These are phyloP conservation scores for Mugil cephalus DNA, from an alignment of 2,113 vertebrate genomes.

Conservation along the genomic window DNA sequence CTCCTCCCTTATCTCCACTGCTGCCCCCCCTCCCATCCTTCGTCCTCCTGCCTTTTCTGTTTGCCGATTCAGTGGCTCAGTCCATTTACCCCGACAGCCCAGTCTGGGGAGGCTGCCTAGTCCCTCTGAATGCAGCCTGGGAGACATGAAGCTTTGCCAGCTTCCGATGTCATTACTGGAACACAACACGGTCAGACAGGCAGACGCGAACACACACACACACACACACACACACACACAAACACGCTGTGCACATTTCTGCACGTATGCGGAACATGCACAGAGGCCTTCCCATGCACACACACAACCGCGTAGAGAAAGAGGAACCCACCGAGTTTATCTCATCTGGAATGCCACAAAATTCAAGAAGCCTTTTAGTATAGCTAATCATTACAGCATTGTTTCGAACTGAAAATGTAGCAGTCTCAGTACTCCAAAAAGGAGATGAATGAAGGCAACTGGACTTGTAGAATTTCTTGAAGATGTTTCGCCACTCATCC, in stretches of 20 bases:
- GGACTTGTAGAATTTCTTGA: too few relatives aligned
- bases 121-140: conserved; percentile 63
- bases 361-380: not conserved
- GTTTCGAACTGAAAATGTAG: not conserved
- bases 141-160: conserved; percentile 71
- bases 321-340: conserved; percentile 5
- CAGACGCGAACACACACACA: conserved; percentile 47
- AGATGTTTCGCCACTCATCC: too few relatives aligned
- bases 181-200: conserved; percentile 64
- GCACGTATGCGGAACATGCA: not conserved
- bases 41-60: conserved; percentile 14
- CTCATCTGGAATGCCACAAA: not conserved
- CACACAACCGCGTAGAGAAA: not conserved
- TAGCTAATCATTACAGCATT: not conserved
- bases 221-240: conserved; percentile 19
- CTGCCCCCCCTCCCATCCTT: not conserved
- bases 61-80: conserved; percentile 43
- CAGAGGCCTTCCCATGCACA: conserved; percentile 11
- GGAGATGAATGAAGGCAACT: too few relatives aligned
- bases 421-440: too few relatives aligned
- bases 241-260: conserved; percentile 15
- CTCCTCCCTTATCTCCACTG: conserved; percentile 23
- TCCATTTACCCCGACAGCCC: conserved; percentile 32
- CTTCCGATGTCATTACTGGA: conserved; percentile 75
- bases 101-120: conserved; percentile 43